Base-by-base conservation (phyloP, 1,140 invertebrate species). In the Rhyzopertha dominica region DNA sequence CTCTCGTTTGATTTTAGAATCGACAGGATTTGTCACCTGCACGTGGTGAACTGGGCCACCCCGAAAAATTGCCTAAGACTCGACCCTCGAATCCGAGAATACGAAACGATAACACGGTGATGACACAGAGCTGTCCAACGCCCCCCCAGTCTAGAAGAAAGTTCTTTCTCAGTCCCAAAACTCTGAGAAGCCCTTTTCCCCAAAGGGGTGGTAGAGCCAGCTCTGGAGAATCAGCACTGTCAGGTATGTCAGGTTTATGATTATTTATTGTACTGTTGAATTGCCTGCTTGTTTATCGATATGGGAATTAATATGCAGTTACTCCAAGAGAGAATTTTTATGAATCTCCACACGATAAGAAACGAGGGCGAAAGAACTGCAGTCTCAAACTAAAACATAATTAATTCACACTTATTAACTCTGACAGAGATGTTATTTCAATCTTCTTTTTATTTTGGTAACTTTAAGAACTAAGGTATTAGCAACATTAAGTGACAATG, bases 101-200 rank as follows among this genome's bases (percentile, higher is more conserved):
- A 66, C 2, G 71, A 69, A 55, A 69, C 69, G 66, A 74, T 45
- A 63, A 68, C 16, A 66, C 61, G 14, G 72, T 67, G 9, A 70
- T 75, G 60, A 72, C 67, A 2, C 74, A 74, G 56, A 82, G 81
- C 63, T 85, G 82, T 53, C 85, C 85, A 28, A 88, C 85, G 14
- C 85, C 85, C 26, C 85, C 85, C 0, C 84, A 84, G 56, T 83
- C 80, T 29, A 75, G 85, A 47, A 78, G 82, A 65, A 80, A 82
- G 70, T 88, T 88, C 68, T 84, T 85, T 66, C 74, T 87, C 13
- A 87, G 82, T 53, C 78, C 85, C 0, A 87, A 87, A 67, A 79
- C 79, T 12, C 64, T 88, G 20, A 73, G 81, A 40, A 87, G 79
- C 63, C 82, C 84, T 5, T 84, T 85, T 49, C 73, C 74, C 3